Conservation (phyloP, 2,113 vertebrate genomes). For the Heteronetta atricapilla region DNA sequence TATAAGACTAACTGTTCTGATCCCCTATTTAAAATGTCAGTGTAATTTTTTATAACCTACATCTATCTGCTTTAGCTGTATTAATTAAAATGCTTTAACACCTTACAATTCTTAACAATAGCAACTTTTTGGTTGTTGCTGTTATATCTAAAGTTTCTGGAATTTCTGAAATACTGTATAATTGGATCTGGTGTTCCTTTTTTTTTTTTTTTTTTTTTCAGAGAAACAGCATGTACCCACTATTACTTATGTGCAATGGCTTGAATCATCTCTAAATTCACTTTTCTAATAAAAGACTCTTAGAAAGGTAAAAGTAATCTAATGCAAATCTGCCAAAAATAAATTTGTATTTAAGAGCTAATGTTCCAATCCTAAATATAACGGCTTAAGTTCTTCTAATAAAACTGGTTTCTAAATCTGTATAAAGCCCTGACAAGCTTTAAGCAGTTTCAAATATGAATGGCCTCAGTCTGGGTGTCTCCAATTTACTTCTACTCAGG, state of each 20-base stretch:
- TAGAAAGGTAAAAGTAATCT: constrained; percentile 63
- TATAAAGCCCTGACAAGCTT: constrained; percentile 62
- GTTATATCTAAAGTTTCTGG: background rate
- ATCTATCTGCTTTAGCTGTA: constrained; percentile 66
- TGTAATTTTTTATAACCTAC: constrained; percentile 63
- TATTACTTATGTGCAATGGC: constrained; percentile 44
- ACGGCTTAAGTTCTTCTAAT: constrained; percentile 27
- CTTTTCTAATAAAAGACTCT: constrained; percentile 62
- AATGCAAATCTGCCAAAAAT: constrained; percentile 61
- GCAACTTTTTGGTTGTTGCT: constrained; percentile 64
- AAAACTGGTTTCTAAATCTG: constrained; percentile 54
- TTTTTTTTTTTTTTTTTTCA: background rate
- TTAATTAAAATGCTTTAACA: constrained; percentile 70
- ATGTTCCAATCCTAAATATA: constrained; percentile 60
- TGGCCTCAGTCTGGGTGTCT: constrained; percentile 62
- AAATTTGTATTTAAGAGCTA: constrained; percentile 66
- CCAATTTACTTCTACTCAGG: constrained; percentile 71
- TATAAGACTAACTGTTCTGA: constrained; percentile 51
- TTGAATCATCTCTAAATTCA: constrained; percentile 61
- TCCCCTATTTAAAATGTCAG: constrained; percentile 71
- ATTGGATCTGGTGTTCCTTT: constrained; percentile 48
- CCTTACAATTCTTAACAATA: constrained; percentile 60
- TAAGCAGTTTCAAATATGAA: constrained; percentile 57
- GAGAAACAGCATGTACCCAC: constrained; percentile 54
- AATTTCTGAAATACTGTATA: constrained; percentile 53